Evolutionary conservation across 2,797 vertebrate species (phyloP).

Genomic region (Dryobates pubescens): DNA sequence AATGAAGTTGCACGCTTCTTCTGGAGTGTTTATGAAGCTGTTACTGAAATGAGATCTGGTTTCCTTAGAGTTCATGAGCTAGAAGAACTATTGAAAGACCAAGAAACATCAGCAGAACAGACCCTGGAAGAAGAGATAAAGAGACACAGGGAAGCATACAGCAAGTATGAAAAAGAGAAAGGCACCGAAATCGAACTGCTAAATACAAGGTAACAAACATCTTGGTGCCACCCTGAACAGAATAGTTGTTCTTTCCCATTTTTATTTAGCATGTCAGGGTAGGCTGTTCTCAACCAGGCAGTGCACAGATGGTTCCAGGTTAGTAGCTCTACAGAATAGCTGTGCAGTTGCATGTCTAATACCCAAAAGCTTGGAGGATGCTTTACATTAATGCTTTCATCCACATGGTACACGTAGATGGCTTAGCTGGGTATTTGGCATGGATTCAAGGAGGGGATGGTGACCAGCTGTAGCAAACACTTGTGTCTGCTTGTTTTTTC

Average conservation of each 20-base stretch:
- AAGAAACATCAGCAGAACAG: conserved; percentile 89
- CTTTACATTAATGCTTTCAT: conserved; percentile 57
- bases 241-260: background rate
- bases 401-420: background rate
- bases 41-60: background rate
- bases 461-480: background rate
- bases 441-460: conserved; percentile 13
- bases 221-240: background rate
- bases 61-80: conserved; percentile 89
- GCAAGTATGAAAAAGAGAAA: conserved; percentile 92
- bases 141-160: conserved; percentile 89
- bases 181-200: conserved; percentile 90
- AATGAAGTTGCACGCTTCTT: background rate
- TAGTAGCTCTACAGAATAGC: background rate
- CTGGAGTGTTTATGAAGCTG: background rate
- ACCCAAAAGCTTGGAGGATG: conserved; percentile 31
- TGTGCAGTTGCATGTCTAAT: conserved; percentile 37
- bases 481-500: background rate
- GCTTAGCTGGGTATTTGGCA: conserved; percentile 37
- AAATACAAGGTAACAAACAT: conserved; percentile 82
- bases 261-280: background rate
- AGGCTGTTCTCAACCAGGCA: background rate
- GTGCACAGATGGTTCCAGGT: conserved; percentile 40
- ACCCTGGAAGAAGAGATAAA: conserved; percentile 85
- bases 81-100: conserved; percentile 95